Conservation (phyloP, 2,888 invertebrate genomes). For the Alcis repandata region DNA sequence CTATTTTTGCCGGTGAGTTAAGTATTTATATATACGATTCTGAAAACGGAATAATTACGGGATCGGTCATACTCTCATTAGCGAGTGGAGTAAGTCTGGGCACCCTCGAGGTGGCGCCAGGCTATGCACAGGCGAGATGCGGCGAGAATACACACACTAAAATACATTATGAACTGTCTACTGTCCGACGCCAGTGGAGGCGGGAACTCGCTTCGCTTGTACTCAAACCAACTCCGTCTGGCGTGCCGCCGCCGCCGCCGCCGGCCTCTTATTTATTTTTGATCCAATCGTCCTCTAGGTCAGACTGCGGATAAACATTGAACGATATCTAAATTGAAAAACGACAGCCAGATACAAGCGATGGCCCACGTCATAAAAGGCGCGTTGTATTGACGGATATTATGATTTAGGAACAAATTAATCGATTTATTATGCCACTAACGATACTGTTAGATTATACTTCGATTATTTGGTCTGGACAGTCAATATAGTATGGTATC, state of each 20-base stretch:
- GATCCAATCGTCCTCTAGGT: constrained; percentile 58
- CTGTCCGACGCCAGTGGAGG: constrained; percentile 21
- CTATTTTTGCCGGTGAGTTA: constrained; percentile 11
- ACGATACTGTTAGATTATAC: constrained; percentile 18
- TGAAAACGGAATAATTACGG: constrained; percentile 71
- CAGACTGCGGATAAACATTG: constrained; percentile 45
- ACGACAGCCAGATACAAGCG: constrained; percentile 5
- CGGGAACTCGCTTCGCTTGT: constrained; percentile 27
- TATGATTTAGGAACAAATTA: neutral
- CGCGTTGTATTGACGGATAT: neutral
- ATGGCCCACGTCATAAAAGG: constrained; percentile 1
- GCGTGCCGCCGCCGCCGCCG: constrained; percentile 37
- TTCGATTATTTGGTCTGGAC: constrained; percentile 21
- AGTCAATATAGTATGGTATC: constrained; percentile 22
- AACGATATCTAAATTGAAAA: constrained; percentile 19
- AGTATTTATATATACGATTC: constrained; percentile 62
- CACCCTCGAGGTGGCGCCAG: constrained; percentile 64
- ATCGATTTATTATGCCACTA: constrained; percentile 26
- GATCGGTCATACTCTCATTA: constrained; percentile 62
- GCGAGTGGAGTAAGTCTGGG: constrained; percentile 48
- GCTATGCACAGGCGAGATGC: constrained; percentile 62
- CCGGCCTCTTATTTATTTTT: constrained; percentile 60
- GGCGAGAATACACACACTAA: constrained; percentile 4
- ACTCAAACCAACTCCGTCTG: constrained; percentile 28
- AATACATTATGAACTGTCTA: constrained; percentile 20